A percentile compares a stretch with the other conserved stretches of the same genome.
These are phyloP conservation scores for Apteryx owenii DNA, from an alignment of 2,113 vertebrate genomes.

Conservation along the genomic window DNA sequence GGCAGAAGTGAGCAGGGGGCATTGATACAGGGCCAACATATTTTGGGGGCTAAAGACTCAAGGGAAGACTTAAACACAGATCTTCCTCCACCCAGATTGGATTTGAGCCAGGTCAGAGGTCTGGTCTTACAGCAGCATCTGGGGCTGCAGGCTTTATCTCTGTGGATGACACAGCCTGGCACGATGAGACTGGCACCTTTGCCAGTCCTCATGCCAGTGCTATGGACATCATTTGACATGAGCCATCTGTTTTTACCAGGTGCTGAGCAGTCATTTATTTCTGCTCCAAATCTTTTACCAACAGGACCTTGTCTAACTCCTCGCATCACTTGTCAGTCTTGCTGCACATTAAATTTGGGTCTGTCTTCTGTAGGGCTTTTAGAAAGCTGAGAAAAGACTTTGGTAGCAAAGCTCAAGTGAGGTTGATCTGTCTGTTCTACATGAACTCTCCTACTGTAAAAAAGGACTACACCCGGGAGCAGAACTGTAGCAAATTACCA, in stretches of 20 bases:
- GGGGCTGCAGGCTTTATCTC: background rate
- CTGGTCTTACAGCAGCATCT: background rate
- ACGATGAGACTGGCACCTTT: background rate
- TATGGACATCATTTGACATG: background rate
- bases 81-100: background rate
- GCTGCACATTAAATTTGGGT: background rate
- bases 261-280: background rate
- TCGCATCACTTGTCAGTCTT: fast-evolving
- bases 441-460: background rate
- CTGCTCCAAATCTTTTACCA: background rate
- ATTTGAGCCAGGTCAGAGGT: background rate
- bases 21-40: background rate
- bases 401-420: background rate
- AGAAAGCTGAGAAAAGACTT: fast-evolving
- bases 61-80: background rate
- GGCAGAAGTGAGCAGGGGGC: background rate
- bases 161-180: background rate
- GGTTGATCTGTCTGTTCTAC: background rate
- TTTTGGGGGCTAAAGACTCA: background rate
- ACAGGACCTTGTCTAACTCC: background rate
- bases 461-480: background rate
- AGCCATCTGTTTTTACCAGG: background rate
- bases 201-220: background rate
- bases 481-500: background rate
- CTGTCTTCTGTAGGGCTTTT: background rate